phyloP scores from a whole-genome alignment of 2,113 vertebrate genomes.

The Phaetusa simplex region DNA sequence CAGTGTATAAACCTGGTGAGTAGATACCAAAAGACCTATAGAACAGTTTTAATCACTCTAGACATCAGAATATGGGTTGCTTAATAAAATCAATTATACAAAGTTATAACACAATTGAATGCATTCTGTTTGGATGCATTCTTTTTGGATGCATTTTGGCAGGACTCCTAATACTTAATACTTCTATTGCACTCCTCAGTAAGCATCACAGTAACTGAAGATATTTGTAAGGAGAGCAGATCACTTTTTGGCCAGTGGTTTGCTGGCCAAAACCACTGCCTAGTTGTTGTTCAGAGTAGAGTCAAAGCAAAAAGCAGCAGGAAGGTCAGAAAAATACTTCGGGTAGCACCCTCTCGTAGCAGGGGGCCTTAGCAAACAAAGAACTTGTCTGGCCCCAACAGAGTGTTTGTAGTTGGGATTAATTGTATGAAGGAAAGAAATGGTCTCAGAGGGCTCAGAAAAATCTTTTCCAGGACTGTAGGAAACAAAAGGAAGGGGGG shows the following conservation, averaged over 20 bases:
- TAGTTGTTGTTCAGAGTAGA: not conserved
- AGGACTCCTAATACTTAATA: not conserved
- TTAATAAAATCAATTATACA: not conserved
- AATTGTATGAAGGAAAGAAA: not conserved
- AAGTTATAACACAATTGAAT: not conserved
- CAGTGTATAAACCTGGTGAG: not conserved
- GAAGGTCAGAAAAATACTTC: not conserved
- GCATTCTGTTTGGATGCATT: not conserved
- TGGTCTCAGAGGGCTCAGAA: not conserved
- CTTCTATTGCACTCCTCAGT: not conserved
- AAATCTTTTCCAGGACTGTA: not conserved
- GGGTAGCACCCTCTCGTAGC: not conserved
- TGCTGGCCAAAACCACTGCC: not conserved
- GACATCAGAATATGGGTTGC: not conserved
- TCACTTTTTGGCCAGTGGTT: not conserved
- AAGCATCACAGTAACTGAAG: not conserved
- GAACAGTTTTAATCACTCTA: not conserved
- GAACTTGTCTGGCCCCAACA: not conserved
- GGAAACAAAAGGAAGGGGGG: not conserved
- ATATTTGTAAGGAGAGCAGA: not conserved
- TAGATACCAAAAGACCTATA: not conserved
- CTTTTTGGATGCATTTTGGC: not conserved
- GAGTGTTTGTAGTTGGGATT: not conserved
- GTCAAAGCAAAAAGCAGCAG: not conserved
- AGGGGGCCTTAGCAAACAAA: not conserved